Percentiles rank a stretch among this genome's conserved stretches.
These are phyloP conservation scores for Grus americana DNA, from an alignment of 2,113 vertebrate genomes.

Conservation along the genomic window DNA sequence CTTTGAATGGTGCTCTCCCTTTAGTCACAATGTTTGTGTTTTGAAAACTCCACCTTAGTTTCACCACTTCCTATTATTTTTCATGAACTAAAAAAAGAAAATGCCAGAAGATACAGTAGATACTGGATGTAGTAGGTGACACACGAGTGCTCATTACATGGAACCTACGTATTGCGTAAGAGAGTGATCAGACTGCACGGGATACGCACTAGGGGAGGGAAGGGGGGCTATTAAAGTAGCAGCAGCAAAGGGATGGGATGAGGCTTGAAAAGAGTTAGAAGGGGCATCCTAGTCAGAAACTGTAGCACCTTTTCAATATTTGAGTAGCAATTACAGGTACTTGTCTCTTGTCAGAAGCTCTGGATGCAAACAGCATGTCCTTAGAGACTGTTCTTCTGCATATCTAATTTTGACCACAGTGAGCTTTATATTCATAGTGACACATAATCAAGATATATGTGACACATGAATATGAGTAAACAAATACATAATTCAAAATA, in stretches of 20 bases:
- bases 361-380: background rate
- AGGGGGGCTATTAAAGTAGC: background rate
- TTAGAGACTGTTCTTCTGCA: background rate
- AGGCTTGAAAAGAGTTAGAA: background rate
- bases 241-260: background rate
- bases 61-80: background rate
- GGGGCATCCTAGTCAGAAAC: background rate
- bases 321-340: background rate
- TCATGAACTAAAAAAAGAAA: background rate
- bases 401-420: background rate
- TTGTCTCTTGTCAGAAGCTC: background rate
- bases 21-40: background rate
- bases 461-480: slow-evolving; percentile 38
- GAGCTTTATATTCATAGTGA: slow-evolving; percentile 44
- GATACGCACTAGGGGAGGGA: background rate
- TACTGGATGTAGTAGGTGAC: too few relatives aligned
- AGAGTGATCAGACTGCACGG: background rate
- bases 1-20: background rate
- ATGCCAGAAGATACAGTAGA: background rate
- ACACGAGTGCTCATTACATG: rapidly evolving
- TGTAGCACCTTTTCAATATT: background rate
- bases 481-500: slow-evolving; percentile 64
- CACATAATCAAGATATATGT: slow-evolving; percentile 47
- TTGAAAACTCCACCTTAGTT: background rate
- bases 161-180: background rate